A percentile compares a stretch with the other conserved stretches of the same genome.
phyloP scores from a whole-genome alignment of 2,888 invertebrate species.

The Phrixothrix hirtus region DNA sequence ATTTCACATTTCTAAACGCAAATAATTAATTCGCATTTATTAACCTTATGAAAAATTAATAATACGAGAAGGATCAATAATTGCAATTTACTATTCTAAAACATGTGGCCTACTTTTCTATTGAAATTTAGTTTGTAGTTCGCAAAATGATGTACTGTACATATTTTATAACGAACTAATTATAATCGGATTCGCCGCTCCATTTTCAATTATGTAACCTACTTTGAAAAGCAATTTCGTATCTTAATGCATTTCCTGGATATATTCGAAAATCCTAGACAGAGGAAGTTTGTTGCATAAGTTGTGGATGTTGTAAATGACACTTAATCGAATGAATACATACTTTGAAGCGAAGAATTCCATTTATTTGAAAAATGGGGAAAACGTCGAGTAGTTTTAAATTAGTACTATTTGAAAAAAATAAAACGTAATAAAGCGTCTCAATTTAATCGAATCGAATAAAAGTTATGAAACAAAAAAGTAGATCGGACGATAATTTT shows the following conservation, averaged over 20 bases:
- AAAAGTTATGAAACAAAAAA: constrained; percentile 3
- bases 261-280: constrained; percentile 23
- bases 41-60: constrained; percentile 15
- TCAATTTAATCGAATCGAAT: constrained; percentile 9
- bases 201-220: background rate
- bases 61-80: no score
- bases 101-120: no score
- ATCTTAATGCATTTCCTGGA: constrained; percentile 18
- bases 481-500: constrained; percentile 13
- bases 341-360: constrained; percentile 11
- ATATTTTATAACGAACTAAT: background rate
- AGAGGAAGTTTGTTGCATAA: constrained; percentile 33
- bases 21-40: constrained; percentile 12
- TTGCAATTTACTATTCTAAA: background rate
- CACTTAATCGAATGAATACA: constrained; percentile 33
- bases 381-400: background rate
- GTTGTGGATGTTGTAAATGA: constrained; percentile 32
- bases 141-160: no score
- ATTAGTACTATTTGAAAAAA: background rate
- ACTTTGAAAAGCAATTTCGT: constrained; percentile 7
- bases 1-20: constrained; percentile 13
- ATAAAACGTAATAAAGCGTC: constrained; percentile 4
- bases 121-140: no score
- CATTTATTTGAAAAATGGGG: background rate
- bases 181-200: background rate